Evolutionary conservation across 2,888 invertebrate species (phyloP), one percentile per base, ranked within the genome.

Genomic region (Papilio gigon): DNA sequence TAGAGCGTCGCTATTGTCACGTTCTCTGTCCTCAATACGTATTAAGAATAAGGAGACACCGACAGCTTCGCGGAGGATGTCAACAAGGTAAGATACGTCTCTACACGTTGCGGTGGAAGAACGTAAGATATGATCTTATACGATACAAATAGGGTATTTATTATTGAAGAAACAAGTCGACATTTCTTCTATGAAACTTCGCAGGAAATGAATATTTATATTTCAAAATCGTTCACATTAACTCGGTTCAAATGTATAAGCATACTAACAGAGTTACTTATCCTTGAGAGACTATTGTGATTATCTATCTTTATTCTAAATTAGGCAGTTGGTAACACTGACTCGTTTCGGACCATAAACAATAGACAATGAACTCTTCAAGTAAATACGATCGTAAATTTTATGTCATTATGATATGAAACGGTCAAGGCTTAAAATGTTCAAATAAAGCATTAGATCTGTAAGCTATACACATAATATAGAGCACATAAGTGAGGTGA

Each of bases 131-230:
- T n/a, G n/a, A n/a, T n/a, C n/a, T 30, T 42, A 62, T 68, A 66
- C 70, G 71, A 74, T 77, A 77, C 79, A 79, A 82, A 72, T 74
- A 69, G 58, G 68, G 70, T 70, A 72, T 58, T 74, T 67, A 73
- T 72, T 72, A n/a, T 35, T 35, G 33, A 35, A 35, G 11, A 35
- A n/a, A n/a, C n/a, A n/a, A n/a, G n/a, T n/a, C n/a, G n/a, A n/a
- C n/a, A n/a, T n/a, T n/a, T n/a, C n/a, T n/a, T n/a, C n/a, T n/a
- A n/a, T n/a, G n/a, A n/a, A n/a, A n/a, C n/a, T n/a, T n/a, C n/a
- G n/a, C n/a, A n/a, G n/a, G n/a, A n/a, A n/a, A n/a, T n/a, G n/a
- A n/a, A n/a, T n/a, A n/a, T n/a, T n/a, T n/a, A n/a, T n/a, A n/a
- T n/a, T n/a, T n/a, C n/a, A n/a, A n/a, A n/a, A n/a, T n/a, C n/a